Evolutionary conservation across 2,797 vertebrate species (phyloP), one percentile per base, ranked within the genome.

Genomic region (Syngnathus acus): DNA sequence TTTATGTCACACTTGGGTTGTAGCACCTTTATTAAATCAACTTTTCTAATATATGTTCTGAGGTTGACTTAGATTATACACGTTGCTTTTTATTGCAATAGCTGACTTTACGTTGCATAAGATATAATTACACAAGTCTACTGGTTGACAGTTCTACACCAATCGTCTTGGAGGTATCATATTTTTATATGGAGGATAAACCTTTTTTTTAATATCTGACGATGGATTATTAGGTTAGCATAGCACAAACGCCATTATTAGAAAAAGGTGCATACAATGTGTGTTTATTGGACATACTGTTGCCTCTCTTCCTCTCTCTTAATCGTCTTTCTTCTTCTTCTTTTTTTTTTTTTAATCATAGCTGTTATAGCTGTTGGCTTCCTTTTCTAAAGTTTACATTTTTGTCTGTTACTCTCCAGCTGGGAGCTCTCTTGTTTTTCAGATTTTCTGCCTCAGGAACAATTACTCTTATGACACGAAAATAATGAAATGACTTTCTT

Each of bases 1-100:
- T 80, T 64, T 43, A 69, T 50, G 45, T 64, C 47, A 23, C 42
- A 42, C n/a, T 13, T 2, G 19, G 42, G 40, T 40, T 38, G 17
- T 10, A 38, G 55, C 55, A 58, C 39, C 19, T 42, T 61, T 21
- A 60, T 60, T 42, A 19, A 60, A 60, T 60, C 39, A 61, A 39
- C 16, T 39, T 59, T 42, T 61, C 38, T 42, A 5, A 59, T 59
- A 42, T 2, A n/a, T 9, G 38, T 9, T 11, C 39, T 40, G 38
- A 21, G 9, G 9, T 19, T 9, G 38, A 6, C 38, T 60, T 60
- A 14, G 6, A 32, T 32, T 32, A 32, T 32, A 32, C 32, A 4
- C 32, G 32, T 32, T 32, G 32, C 32, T 21, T 21, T 16, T 58
- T n/a, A 19, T 6, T 19, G 17, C 37, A 40, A 8, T 59, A n/a